phyloP scores from a whole-genome alignment of 1,140 invertebrate species.

The Drosophila elegans region DNA sequence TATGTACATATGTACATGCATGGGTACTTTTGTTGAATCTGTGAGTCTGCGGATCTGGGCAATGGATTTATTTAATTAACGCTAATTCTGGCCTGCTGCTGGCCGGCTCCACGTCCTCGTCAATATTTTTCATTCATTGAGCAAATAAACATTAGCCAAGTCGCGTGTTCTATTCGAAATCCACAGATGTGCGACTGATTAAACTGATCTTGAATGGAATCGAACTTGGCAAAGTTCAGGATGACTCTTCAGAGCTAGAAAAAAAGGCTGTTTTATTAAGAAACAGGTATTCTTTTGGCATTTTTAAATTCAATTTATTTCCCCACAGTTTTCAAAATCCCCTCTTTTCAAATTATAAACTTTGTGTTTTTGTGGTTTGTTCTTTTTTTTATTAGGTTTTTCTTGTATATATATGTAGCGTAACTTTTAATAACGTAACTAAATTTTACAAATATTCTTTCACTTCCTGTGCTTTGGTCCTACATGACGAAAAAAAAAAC shows the following conservation, averaged over 20 bases:
- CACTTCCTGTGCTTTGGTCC: conserved; percentile 60
- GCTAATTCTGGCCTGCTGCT: conserved; percentile 42
- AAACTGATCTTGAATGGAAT: neutral
- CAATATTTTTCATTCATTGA: conserved; percentile 56
- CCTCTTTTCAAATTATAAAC: neutral
- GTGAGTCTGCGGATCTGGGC: conserved; percentile 13
- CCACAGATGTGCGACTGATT: conserved; percentile 26
- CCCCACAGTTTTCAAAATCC: neutral
- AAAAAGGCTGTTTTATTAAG: too few species aligned
- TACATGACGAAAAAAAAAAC: conserved; percentile 52
- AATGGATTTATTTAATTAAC: conserved; percentile 69
- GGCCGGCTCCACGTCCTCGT: conserved; percentile 21
- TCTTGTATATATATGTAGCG: conserved; percentile 50
- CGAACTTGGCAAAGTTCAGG: too few species aligned
- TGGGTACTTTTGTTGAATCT: conserved; percentile 10
- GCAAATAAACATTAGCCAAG: conserved; percentile 64
- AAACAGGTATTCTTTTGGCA: too few species aligned
- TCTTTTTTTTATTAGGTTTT: conserved; percentile 45
- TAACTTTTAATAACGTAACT: conserved; percentile 58
- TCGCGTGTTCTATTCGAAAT: conserved; percentile 50
- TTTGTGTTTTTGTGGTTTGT: conserved; percentile 26
- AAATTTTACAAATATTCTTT: conserved; percentile 59
- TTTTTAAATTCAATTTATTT: neutral
- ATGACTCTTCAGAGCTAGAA: neutral
- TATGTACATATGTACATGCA: too few species aligned